Evolutionary conservation across 2,888 invertebrate genomes (phyloP).

Genomic region (Entomobrya multifasciata): DNA sequence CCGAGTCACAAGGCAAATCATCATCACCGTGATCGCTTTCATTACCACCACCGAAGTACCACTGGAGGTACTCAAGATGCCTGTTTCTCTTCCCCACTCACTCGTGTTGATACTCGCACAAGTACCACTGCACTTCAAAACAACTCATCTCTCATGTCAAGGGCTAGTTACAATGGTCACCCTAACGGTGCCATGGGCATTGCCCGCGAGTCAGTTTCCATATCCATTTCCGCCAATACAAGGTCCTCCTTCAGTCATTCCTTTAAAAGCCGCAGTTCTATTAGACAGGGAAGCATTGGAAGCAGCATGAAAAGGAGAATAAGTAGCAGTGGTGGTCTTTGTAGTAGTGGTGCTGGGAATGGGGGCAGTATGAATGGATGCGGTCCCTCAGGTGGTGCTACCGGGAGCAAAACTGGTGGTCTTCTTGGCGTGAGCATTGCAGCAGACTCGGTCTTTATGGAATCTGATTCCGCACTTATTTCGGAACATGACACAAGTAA

Average conservation of each 20-base stretch:
- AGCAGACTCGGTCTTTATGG: slow-evolving; percentile 70
- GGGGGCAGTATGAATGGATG: neutral
- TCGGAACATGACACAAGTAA: slow-evolving; percentile 64
- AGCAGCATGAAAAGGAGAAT: slow-evolving; percentile 56
- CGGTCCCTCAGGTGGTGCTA: neutral
- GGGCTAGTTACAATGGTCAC: neutral
- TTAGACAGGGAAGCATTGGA: slow-evolving; percentile 55
- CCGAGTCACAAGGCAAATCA: slow-evolving; percentile 46
- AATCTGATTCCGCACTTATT: slow-evolving; percentile 71
- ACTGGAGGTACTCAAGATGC: slow-evolving; percentile 52
- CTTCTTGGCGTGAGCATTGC: slow-evolving; percentile 55
- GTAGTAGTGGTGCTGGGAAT: too few relatives aligned
- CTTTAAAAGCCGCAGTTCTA: slow-evolving; percentile 62
- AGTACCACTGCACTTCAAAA: slow-evolving; percentile 48
- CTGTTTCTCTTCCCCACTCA: slow-evolving; percentile 61
- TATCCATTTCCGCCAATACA: slow-evolving; percentile 69
- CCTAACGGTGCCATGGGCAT: slow-evolving; percentile 13
- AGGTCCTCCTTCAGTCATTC: slow-evolving; percentile 69
- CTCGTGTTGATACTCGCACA: slow-evolving; percentile 42
- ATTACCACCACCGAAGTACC: slow-evolving; percentile 37
- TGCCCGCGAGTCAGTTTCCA: slow-evolving; percentile 53
- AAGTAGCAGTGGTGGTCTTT: slow-evolving; percentile 50
- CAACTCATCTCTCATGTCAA: slow-evolving; percentile 38
- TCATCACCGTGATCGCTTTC: slow-evolving; percentile 28
- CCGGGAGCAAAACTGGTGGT: too few relatives aligned